These are phyloP conservation scores for Pegoplata infirma DNA, from an alignment of 2,888 invertebrate genomes.

Conservation along the genomic window DNA sequence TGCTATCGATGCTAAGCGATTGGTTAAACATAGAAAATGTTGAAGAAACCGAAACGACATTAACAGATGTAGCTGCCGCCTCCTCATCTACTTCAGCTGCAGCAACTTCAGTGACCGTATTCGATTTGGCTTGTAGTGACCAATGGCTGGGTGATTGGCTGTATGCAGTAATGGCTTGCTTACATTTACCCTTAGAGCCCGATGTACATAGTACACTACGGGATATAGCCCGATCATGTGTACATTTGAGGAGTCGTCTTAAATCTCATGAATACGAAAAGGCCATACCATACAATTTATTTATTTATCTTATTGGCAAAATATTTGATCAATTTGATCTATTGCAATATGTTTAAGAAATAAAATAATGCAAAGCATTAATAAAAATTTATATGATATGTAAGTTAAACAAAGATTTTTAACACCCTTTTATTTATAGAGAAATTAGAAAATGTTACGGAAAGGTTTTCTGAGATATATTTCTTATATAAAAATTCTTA, in stretches of 20 bases:
- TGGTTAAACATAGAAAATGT: constrained; percentile 68
- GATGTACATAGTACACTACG: constrained; percentile 74
- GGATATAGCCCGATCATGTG: constrained; percentile 73
- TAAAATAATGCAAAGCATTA: no score
- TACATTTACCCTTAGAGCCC: constrained; percentile 76
- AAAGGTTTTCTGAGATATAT: no score
- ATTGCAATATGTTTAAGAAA: constrained; percentile 70
- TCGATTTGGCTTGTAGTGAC: constrained; percentile 68
- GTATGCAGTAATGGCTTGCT: constrained; percentile 74
- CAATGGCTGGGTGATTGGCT: constrained; percentile 76
- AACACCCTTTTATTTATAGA: no score
- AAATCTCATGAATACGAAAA: constrained; percentile 67
- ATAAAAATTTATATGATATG: no score
- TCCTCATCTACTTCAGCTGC: constrained; percentile 45
- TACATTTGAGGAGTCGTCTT: constrained; percentile 70
- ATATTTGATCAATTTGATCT: constrained; percentile 76
- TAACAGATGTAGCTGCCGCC: constrained; percentile 6
- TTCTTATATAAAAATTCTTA: no score
- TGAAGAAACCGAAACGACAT: constrained; percentile 4
- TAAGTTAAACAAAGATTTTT: no score
- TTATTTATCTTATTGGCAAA: constrained; percentile 74
- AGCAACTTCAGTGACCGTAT: constrained; percentile 18
- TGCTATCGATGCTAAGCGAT: constrained; percentile 72
- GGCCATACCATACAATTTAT: constrained; percentile 74
- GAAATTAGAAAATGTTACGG: no score